phyloP scores from a whole-genome alignment of 2,113 vertebrate species.

The Cavia porcellus region DNA sequence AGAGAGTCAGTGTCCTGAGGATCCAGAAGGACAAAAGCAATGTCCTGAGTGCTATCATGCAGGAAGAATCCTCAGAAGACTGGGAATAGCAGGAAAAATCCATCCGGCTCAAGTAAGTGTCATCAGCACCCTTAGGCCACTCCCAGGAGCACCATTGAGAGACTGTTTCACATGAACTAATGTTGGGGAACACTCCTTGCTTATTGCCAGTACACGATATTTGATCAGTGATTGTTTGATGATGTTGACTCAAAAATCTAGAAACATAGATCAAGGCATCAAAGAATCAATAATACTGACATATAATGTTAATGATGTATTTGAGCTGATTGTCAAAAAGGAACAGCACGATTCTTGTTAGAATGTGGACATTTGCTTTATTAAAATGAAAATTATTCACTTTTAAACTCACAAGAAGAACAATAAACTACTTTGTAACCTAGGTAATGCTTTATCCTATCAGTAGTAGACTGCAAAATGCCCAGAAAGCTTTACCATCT shows the following conservation, averaged over 20 bases:
- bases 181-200: background rate
- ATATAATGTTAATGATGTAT: background rate
- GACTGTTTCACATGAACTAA: background rate
- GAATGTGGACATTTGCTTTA: background rate
- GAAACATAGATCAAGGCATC: background rate
- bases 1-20: background rate
- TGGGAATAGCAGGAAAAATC: too few relatives aligned
- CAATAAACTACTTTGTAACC: background rate
- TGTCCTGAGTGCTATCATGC: background rate
- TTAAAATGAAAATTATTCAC: background rate
- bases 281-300: background rate
- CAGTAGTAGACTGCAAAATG: background rate
- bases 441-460: background rate
- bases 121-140: fast-evolving
- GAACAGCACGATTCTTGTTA: background rate
- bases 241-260: background rate
- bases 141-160: fast-evolving
- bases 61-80: fast-evolving
- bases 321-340: background rate
- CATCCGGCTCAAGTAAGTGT: background rate
- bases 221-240: background rate
- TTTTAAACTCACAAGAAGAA: background rate
- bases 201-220: background rate
- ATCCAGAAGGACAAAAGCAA: background rate
- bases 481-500: background rate